Evolutionary conservation across 1,140 invertebrate genomes (phyloP).

Genomic region (Papilio aristodemus): DNA sequence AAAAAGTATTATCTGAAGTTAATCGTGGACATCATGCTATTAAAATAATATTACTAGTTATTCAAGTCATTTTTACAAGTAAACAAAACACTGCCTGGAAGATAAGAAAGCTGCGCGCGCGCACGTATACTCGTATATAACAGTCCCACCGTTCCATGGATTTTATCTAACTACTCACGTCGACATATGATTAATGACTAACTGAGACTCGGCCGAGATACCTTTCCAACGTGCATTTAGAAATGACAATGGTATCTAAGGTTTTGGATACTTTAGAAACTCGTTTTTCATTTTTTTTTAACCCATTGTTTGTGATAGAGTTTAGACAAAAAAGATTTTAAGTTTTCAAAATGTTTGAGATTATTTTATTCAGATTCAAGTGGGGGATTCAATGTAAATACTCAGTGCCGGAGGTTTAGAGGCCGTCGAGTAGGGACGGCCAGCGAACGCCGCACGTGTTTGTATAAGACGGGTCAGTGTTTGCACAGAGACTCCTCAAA

Average conservation of each 20-base stretch:
- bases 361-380: conserved; percentile 69
- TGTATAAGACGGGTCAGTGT: conserved; percentile 74
- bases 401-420: conserved; percentile 56
- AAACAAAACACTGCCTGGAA: conserved; percentile 43
- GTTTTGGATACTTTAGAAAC: conserved; percentile 58
- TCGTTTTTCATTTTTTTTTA: conserved; percentile 47
- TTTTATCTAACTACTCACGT: conserved; percentile 64
- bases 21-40: not conserved
- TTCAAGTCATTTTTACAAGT: not conserved
- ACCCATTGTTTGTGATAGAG: conserved; percentile 40
- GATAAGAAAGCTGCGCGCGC: conserved; percentile 5
- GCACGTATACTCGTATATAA: conserved; percentile 1
- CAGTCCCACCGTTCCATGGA: conserved; percentile 48
- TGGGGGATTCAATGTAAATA: conserved; percentile 62
- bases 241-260: conserved; percentile 65
- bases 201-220: conserved; percentile 61
- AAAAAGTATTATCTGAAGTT: no score
- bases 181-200: conserved; percentile 72
- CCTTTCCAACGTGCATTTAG: conserved; percentile 63
- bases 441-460: conserved; percentile 55
- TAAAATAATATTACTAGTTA: conserved; percentile 17
- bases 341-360: conserved; percentile 36
- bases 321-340: conserved; percentile 30
- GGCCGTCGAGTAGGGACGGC: conserved; percentile 45
- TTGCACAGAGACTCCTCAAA: conserved; percentile 63